Conservation (phyloP, 92 coral and sea anemone genomes). For the Palythoa heliodiscus region DNA sequence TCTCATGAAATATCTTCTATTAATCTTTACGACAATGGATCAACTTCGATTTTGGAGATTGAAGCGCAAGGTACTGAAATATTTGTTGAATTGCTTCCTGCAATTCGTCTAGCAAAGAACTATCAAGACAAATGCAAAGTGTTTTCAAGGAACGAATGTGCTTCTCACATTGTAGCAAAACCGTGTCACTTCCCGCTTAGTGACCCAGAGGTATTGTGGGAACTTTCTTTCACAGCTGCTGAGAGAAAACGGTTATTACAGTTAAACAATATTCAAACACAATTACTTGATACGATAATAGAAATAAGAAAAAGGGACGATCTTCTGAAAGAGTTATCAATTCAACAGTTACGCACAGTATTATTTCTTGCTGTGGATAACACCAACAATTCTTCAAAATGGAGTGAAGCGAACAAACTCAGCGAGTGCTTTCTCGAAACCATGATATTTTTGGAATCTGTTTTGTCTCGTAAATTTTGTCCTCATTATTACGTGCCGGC, state of each 20-base stretch:
- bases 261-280: constrained; percentile 60
- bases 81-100: constrained; percentile 82
- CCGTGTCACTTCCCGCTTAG: constrained; percentile 76
- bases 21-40: constrained; percentile 73
- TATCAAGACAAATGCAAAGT: constrained; percentile 62
- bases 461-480: constrained; percentile 65
- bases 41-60: constrained; percentile 80
- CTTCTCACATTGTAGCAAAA: constrained; percentile 79
- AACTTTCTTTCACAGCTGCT: constrained; percentile 72
- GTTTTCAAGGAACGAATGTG: constrained; percentile 63
- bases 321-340: constrained; percentile 68
- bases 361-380: constrained; percentile 67
- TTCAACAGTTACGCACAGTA: constrained; percentile 72
- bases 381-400: constrained; percentile 62
- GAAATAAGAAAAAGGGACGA: constrained; percentile 84
- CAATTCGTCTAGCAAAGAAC: constrained; percentile 66
- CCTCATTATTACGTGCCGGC: constrained; percentile 81
- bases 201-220: constrained; percentile 92
- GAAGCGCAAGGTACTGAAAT: constrained; percentile 55
- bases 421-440: constrained; percentile 82
- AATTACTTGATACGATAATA: constrained; percentile 63
- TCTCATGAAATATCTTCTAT: constrained; percentile 64
- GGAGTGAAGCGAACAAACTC: constrained; percentile 62
- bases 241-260: constrained; percentile 78
- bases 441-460: constrained; percentile 62